phyloP scores from a whole-genome alignment of 2,797 vertebrate species.

The Crenichthys baileyi region DNA sequence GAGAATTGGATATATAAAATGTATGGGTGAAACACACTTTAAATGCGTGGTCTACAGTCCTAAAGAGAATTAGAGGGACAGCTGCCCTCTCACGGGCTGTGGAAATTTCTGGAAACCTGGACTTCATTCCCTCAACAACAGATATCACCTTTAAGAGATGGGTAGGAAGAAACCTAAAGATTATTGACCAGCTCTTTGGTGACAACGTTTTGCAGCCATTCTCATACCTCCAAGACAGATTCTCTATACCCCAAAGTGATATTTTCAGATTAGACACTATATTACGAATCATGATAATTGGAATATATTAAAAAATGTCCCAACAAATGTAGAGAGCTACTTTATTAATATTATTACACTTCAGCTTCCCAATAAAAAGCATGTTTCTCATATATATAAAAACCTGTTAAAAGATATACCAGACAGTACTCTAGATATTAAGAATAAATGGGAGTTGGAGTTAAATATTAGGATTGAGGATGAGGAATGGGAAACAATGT shows the following conservation, averaged over 20 bases:
- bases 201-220: too few species aligned
- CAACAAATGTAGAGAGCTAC: neutral
- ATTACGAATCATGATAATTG: too few species aligned
- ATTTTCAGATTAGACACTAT: too few species aligned
- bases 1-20: neutral
- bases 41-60: conserved; percentile 1
- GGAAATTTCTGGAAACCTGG: neutral
- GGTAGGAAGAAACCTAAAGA: neutral
- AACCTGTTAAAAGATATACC: neutral
- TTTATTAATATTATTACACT: conserved; percentile 12
- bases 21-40: conserved; percentile 15
- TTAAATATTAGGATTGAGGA: conserved; percentile 3
- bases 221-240: neutral
- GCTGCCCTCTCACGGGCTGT: neutral
- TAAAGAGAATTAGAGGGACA: conserved; percentile 11
- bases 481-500: conserved; percentile 5
- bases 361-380: neutral
- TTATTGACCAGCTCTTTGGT: neutral
- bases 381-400: conserved; percentile 7
- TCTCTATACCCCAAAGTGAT: neutral
- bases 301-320: too few species aligned
- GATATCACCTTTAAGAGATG: neutral
- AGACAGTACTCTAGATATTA: neutral
- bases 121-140: neutral
- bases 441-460: too few species aligned